A percentile compares a stretch with the other conserved stretches of the same genome.
Conservation (phyloP, 2,113 vertebrate genomes). For the Atherinomorus stipes region DNA sequence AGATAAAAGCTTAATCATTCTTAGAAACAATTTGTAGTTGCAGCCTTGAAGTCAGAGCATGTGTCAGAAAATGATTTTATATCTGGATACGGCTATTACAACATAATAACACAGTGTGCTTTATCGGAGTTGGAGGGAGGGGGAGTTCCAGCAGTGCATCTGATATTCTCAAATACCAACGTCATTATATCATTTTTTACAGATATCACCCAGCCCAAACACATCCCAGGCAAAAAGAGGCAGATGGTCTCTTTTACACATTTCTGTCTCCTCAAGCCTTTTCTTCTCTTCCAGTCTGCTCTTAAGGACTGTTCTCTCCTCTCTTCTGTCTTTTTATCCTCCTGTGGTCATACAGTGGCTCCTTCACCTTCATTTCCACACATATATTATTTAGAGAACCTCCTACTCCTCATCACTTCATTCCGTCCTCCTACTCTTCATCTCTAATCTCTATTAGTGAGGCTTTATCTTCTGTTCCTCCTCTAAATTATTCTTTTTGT, state of each 20-base stretch:
- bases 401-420: background rate
- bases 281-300: background rate
- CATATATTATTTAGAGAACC: background rate
- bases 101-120: background rate
- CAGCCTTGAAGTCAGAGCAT: background rate
- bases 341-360: background rate
- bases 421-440: background rate
- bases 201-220: constrained; percentile 1
- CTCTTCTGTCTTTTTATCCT: background rate
- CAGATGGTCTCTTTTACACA: background rate
- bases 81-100: background rate
- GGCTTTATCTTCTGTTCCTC: background rate
- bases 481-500: background rate
- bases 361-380: background rate
- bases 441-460: too few relatives aligned
- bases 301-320: background rate
- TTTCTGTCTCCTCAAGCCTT: background rate
- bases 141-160: background rate
- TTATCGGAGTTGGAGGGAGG: background rate
- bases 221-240: background rate
- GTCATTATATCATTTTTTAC: constrained; percentile 39
- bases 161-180: constrained; percentile 37
- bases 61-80: background rate
- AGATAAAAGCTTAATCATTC: background rate
- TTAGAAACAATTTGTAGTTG: background rate